Percentiles rank a stretch among this genome's conserved stretches.
Conservation (phyloP, 2,888 invertebrate species). For the Desoria tigrina region DNA sequence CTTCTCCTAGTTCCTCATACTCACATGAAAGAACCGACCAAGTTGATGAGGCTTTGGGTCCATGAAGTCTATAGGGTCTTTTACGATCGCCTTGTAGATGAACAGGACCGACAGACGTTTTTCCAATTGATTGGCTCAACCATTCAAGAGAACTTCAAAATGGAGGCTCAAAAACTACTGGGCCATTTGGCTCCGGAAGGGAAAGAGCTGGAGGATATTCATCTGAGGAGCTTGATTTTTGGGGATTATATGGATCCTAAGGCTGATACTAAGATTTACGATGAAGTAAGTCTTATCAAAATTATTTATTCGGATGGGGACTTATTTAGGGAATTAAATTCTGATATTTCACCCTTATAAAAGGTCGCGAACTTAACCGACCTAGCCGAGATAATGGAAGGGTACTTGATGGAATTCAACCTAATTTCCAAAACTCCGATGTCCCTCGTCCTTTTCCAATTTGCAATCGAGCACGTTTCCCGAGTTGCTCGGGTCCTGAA, state of each 20-base stretch:
- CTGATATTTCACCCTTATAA: no score
- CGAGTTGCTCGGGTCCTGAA: slow-evolving; percentile 68
- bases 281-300: slow-evolving; percentile 68
- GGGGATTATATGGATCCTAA: slow-evolving; percentile 96
- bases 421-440: slow-evolving; percentile 95
- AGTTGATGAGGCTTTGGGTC: slow-evolving; percentile 88
- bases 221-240: slow-evolving; percentile 78
- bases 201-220: slow-evolving; percentile 56
- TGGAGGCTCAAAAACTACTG: slow-evolving; percentile 71
- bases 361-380: slow-evolving; percentile 68
- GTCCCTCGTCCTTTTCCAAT: slow-evolving; percentile 89
- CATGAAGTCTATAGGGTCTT: slow-evolving; percentile 88
- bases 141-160: slow-evolving; percentile 61
- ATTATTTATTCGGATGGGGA: no score
- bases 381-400: slow-evolving; percentile 79
- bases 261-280: slow-evolving; percentile 81
- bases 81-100: slow-evolving; percentile 85
- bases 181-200: slow-evolving; percentile 63
- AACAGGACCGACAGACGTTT: slow-evolving; percentile 79
- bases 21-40: slow-evolving; percentile 74
- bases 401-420: slow-evolving; percentile 85
- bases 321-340: no score
- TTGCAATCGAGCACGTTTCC: slow-evolving; percentile 76
- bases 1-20: slow-evolving; percentile 89
- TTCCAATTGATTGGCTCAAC: slow-evolving; percentile 66